Conservation (phyloP, 2,888 invertebrate species). For the Polietes domitor region DNA sequence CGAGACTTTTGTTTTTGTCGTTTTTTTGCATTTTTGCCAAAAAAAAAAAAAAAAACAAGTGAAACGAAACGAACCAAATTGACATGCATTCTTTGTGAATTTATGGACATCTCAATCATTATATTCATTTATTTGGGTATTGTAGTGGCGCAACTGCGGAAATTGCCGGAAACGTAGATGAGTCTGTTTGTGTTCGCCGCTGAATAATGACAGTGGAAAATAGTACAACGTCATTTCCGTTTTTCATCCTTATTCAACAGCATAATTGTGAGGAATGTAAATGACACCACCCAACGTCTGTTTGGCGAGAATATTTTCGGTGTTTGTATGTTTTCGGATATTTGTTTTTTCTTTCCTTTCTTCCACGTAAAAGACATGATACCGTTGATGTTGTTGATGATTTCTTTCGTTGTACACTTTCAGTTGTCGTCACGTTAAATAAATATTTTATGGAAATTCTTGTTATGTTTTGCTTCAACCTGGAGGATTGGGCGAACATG, state of each 20-base stretch:
- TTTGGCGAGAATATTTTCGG: slow-evolving; percentile 6
- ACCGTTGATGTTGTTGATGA: slow-evolving; percentile 9
- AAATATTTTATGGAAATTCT: slow-evolving; percentile 39
- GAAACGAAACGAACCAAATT: no score
- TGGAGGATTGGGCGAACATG: neutral
- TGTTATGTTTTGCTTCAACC: slow-evolving; percentile 25
- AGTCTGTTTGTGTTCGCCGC: neutral
- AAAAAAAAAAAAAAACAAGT: neutral
- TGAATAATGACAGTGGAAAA: neutral
- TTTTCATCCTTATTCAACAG: neutral
- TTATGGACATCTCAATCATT: neutral
- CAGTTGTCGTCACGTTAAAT: slow-evolving; percentile 32
- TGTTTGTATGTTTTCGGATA: neutral
- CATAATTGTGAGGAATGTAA: slow-evolving; percentile 28
- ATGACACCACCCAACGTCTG: neutral
- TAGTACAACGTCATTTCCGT: neutral
- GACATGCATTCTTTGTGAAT: neutral
- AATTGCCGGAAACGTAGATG: neutral
- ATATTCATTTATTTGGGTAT: neutral
- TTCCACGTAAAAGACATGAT: neutral
- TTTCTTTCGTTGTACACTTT: slow-evolving; percentile 16
- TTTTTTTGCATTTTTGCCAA: neutral
- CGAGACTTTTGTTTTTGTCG: neutral
- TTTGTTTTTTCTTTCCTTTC: neutral
- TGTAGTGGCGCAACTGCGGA: neutral